Evolutionary conservation across 2,888 invertebrate genomes (phyloP).

Genomic region (Callosobruchus maculatus): DNA sequence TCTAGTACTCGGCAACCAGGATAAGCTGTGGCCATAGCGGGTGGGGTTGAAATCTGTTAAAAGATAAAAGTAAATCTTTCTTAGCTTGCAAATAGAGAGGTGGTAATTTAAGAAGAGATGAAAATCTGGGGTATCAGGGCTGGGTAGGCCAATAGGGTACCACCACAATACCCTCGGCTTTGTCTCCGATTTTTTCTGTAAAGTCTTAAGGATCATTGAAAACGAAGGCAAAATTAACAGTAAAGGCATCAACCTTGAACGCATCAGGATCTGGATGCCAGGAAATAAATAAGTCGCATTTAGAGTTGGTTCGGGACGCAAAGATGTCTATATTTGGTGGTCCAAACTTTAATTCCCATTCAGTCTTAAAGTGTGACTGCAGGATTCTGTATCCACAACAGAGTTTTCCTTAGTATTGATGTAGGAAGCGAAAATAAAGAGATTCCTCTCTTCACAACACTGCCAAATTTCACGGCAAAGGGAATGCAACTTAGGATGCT

Average conservation of each 20-base stretch:
- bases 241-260: constrained; percentile 7
- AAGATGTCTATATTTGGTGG: constrained; percentile 7
- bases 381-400: neutral
- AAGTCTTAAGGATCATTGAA: neutral
- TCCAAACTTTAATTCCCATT: constrained; percentile 4
- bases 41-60: constrained; percentile 24
- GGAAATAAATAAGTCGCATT: constrained; percentile 7
- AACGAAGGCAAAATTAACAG: constrained; percentile 4
- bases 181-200: constrained; percentile 4
- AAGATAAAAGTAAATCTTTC: constrained; percentile 19
- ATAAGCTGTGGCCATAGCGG: constrained; percentile 25
- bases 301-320: constrained; percentile 3
- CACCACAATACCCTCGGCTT: constrained; percentile 4
- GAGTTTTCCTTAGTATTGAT: neutral
- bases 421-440: constrained; percentile 3
- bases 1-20: constrained; percentile 27
- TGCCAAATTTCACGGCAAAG: constrained; percentile 3
- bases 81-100: constrained; percentile 1
- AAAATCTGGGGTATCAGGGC: constrained; percentile 8
- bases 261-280: constrained; percentile 9
- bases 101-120: constrained; percentile 1
- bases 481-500: neutral
- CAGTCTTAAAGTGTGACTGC: constrained; percentile 5
- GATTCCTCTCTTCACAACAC: constrained; percentile 2
- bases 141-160: too few relatives aligned